Conservation (phyloP, 2,888 invertebrate genomes). For the Drosophila hamatofila region DNA sequence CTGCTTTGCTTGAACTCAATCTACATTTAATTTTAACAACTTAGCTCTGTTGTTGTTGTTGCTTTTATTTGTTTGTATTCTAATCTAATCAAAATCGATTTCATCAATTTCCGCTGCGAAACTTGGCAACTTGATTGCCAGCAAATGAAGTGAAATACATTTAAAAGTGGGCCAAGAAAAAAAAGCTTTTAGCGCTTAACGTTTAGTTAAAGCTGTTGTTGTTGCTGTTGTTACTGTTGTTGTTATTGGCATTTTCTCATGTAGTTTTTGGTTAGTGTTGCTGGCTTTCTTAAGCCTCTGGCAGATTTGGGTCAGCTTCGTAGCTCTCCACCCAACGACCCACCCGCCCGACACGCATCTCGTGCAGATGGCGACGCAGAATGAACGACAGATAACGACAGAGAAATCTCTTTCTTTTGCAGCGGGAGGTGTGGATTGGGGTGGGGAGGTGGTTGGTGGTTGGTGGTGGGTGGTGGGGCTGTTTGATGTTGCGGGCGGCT, state of each 20-base stretch:
- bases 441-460: too few relatives aligned
- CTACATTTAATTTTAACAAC: not conserved
- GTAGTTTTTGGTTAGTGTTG: slow-evolving; percentile 35
- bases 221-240: slow-evolving; percentile 32
- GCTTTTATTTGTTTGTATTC: slow-evolving; percentile 30
- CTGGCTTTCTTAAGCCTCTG: slow-evolving; percentile 38
- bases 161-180: slow-evolving; percentile 52
- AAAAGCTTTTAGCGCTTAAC: slow-evolving; percentile 54
- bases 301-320: slow-evolving; percentile 61
- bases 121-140: slow-evolving; percentile 58
- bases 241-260: slow-evolving; percentile 31
- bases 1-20: not conserved
- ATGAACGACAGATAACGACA: slow-evolving; percentile 51
- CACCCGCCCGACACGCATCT: slow-evolving; percentile 49
- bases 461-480: not conserved
- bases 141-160: slow-evolving; percentile 42
- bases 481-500: not conserved
- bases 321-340: slow-evolving; percentile 16
- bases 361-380: slow-evolving; percentile 43
- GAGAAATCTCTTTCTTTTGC: slow-evolving; percentile 42
- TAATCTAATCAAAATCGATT: slow-evolving; percentile 64
- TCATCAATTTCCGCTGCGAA: slow-evolving; percentile 59
- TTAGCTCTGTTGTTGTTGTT: not conserved
- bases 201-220: slow-evolving; percentile 37
- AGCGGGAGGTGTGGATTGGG: not conserved